phyloP scores from a whole-genome alignment of 2,888 invertebrate species.

The Diplolepis rosae region DNA sequence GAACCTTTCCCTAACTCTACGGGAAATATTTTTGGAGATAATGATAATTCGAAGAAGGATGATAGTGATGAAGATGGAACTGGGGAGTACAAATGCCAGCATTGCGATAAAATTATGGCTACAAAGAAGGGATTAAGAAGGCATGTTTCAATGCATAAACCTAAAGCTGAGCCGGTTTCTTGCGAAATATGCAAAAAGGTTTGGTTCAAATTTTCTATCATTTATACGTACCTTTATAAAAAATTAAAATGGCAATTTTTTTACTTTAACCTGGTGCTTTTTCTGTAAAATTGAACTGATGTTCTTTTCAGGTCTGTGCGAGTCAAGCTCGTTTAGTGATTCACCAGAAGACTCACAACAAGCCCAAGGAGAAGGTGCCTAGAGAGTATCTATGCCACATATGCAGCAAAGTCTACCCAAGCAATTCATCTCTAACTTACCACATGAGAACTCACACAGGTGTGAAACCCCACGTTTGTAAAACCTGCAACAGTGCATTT shows the following conservation, averaged over 20 bases:
- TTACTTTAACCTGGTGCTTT: neutral
- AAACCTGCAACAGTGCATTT: conserved; percentile 71
- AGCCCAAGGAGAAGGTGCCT: conserved; percentile 70
- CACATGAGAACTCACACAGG: conserved; percentile 72
- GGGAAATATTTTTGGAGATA: conserved; percentile 42
- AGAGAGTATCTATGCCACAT: conserved; percentile 71
- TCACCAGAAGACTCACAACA: conserved; percentile 70
- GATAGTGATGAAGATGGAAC: conserved; percentile 58
- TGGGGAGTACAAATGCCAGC: conserved; percentile 70
- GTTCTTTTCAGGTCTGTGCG: conserved; percentile 57
- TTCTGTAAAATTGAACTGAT: neutral
- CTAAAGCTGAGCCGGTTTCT: conserved; percentile 69
- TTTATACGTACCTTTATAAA: neutral
- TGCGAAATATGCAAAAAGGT: conserved; percentile 70
- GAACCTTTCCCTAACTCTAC: conserved; percentile 54
- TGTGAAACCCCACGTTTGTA: conserved; percentile 71
- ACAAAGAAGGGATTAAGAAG: conserved; percentile 70
- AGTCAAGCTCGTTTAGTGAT: conserved; percentile 68
- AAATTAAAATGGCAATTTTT: neutral
- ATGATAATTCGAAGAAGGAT: conserved; percentile 54
- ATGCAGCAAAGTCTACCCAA: conserved; percentile 72
- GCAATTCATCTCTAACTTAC: conserved; percentile 71
- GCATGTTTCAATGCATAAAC: conserved; percentile 71
- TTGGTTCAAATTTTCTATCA: neutral
- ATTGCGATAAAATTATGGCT: conserved; percentile 70